phyloP scores from a whole-genome alignment of 2,113 vertebrate species.

The Procavia capensis region DNA sequence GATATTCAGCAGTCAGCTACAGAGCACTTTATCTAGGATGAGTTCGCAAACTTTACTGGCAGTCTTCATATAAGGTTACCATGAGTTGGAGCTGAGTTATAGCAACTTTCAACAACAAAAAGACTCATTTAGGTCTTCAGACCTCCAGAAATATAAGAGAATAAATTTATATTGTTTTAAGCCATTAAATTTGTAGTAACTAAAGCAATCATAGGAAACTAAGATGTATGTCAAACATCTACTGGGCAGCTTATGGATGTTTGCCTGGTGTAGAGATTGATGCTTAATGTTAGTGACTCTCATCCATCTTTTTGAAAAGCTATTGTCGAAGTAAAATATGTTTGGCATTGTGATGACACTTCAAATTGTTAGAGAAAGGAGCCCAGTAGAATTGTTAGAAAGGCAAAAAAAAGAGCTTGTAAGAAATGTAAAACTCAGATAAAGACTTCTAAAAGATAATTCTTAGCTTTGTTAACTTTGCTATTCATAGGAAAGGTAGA shows the following conservation, averaged over 20 bases:
- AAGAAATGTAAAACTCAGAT: constrained; percentile 61
- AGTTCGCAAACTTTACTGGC: too few species aligned
- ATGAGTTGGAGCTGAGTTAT: background rate
- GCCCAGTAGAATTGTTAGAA: constrained; percentile 19
- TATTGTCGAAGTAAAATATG: background rate
- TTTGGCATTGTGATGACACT: background rate
- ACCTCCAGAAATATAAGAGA: background rate
- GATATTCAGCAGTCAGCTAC: too few species aligned
- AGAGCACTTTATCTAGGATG: too few species aligned
- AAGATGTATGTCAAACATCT: background rate
- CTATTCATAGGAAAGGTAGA: constrained; percentile 68
- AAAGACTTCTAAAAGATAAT: constrained; percentile 41
- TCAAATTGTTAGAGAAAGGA: constrained; percentile 38
- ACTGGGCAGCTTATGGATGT: background rate
- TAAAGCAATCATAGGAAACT: background rate
- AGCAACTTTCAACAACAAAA: background rate
- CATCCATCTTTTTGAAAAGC: background rate
- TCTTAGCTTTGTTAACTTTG: constrained; percentile 56
- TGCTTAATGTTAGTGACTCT: background rate
- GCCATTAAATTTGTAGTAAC: background rate
- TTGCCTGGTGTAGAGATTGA: background rate
- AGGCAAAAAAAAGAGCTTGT: constrained; percentile 47
- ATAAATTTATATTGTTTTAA: background rate
- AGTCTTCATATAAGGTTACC: background rate
- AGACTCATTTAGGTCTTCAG: background rate